Base-by-base conservation (phyloP, 2,113 vertebrate genomes). In the Todiramphus chloris region DNA sequence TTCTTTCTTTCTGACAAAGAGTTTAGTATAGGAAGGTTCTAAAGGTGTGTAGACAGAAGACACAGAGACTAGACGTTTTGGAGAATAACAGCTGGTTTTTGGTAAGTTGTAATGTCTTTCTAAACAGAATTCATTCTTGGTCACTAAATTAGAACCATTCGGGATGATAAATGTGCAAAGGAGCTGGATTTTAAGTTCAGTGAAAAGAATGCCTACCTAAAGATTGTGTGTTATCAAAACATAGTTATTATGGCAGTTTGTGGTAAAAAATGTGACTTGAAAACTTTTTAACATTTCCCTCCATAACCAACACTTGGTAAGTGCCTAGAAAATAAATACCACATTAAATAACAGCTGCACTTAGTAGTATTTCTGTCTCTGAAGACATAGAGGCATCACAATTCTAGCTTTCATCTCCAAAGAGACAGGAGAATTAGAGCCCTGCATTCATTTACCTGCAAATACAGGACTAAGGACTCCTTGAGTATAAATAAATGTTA, bases 31-130 rank as follows among this genome's bases (percentile, higher is more conserved):
- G 23, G 46, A 10, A 59, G 13, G n/a, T 10, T 83, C 19, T 75
- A 7, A 59, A 60, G 62, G 37, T 2, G 1, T 0, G 1, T 17
- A 2, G 25, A 6, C 3, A 50, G n/a, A 6, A 33, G 16, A 35
- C 0, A 1, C 2, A 11, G 6, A 48, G 18, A 55, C 4, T 3
- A 24, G 11, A 0, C 30, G 10, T 10, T 87, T 28, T 35, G 39
- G 60, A 73, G 39, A 78, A 1, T 2, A 59, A 23, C 7, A 60
- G 27, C 60, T 46, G 3, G 0, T 28, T 68, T 80, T 80, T 27
- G 74, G 43, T 85, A 85, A 90, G 43, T 51, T 75, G 13, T 39
- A 0, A 0, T 11, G 17, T 51, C 35, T 82, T 94, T 66, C 64
- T 68, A 21, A 67, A 37, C 5, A 75, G 37, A 15, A 2, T 67